phyloP scores from a whole-genome alignment of 2,888 invertebrate species.

The Pyrocoelia pectoralis region DNA sequence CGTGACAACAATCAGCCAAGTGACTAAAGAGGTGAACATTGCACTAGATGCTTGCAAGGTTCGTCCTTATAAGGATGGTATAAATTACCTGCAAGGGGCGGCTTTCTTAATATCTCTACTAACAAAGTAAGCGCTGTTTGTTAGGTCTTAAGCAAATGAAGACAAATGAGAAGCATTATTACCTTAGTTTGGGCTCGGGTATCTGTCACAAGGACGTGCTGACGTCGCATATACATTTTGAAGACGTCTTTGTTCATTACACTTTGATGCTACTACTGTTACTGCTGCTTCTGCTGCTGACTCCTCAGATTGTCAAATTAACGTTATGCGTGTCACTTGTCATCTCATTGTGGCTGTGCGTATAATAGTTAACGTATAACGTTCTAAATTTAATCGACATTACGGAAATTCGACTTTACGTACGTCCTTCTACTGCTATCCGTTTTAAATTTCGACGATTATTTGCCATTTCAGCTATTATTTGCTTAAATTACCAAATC shows the following conservation, averaged over 20 bases:
- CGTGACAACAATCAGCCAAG: constrained; percentile 27
- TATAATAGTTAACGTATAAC: constrained; percentile 27
- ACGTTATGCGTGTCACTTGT: constrained; percentile 42
- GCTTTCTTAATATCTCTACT: constrained; percentile 47
- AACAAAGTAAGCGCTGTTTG: constrained; percentile 48
- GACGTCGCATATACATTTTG: constrained; percentile 45
- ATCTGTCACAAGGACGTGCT: constrained; percentile 51
- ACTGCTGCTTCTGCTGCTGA: constrained; percentile 44
- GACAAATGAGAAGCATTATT: constrained; percentile 59
- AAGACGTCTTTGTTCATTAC: constrained; percentile 46
- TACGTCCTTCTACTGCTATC: no score
- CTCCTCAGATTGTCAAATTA: constrained; percentile 51
- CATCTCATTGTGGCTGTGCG: constrained; percentile 39
- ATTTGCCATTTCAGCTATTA: no score
- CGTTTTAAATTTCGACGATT: no score
- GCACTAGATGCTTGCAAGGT: constrained; percentile 26
- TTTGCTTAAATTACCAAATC: no score
- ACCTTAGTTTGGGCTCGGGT: constrained; percentile 56
- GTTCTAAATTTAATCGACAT: constrained; percentile 33
- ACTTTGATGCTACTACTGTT: constrained; percentile 41
- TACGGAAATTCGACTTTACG: neutral
- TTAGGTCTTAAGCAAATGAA: constrained; percentile 58
- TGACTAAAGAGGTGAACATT: constrained; percentile 17
- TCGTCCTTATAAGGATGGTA: constrained; percentile 37
- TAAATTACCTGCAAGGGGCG: constrained; percentile 40